Base-by-base conservation (phyloP, 2,113 vertebrate species). In the Brevimyrus niger region DNA sequence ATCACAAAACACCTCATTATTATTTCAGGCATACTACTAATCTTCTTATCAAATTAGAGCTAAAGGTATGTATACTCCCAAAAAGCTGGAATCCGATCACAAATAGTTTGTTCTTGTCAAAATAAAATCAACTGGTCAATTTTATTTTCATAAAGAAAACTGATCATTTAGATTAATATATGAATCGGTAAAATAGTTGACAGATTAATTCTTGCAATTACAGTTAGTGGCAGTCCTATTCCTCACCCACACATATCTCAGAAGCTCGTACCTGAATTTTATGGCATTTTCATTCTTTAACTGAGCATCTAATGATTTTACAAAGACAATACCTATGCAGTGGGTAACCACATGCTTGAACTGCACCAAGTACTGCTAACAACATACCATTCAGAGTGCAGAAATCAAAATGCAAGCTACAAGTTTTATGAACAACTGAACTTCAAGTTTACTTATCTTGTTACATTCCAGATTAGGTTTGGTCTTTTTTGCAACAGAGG, bases 391-490 rank as follows among this genome's bases (percentile, higher is more conserved):
- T 42, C 0, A 10, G 17, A 80, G 2, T 0, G 7, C 15, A 13
- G 65, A 80, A 80, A 80, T 80, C 73, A 80, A 80, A 80, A 80
- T 42, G 73, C 61, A 42, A 80, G 27, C 69, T 11, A 76, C 69
- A 76, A 76, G 31, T 80, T 80, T 80, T 6, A 42, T 42, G 73
- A 80, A 19, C 35, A 80, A 35, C 5, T 76, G 69, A 76, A 38
- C 35, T 76, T 76, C 31, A 80, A 42, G 73, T 38, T 80, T 80
- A 42, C 73, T 80, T 38, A 42, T 80, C 73, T 80, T 80, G 31
- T 80, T 80, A 80, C 73, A 80, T 42, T 80, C 73, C 73, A 80
- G 73, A 80, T 80, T 80, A 76, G 15, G 73, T 42, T 80, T 42
- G 35, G 35, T 80, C 73, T 80, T 80, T 80, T 19, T 42, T 5